phyloP scores from a whole-genome alignment of 2,797 vertebrate species.

The Catharus ustulatus region DNA sequence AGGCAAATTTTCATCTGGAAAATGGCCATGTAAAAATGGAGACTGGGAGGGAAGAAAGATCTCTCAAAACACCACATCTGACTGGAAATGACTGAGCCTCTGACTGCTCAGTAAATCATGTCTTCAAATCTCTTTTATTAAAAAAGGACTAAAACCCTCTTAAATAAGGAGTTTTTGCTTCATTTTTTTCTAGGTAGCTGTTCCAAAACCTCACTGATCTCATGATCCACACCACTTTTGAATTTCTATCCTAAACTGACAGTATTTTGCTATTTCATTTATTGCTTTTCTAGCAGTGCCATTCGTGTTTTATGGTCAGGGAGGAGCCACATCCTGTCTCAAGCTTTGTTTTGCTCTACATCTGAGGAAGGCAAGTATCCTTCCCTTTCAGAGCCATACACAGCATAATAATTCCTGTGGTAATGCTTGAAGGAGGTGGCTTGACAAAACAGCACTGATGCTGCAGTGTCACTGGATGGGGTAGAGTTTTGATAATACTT shows the following conservation, averaged over 20 bases:
- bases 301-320: not conserved
- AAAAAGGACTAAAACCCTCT: not conserved
- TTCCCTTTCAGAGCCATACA: not conserved
- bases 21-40: not conserved
- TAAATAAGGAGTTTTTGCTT: not conserved
- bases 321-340: not conserved
- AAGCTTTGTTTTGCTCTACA: not conserved
- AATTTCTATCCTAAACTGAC: not conserved
- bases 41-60: not conserved
- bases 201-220: not conserved
- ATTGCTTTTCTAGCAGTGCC: not conserved
- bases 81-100: not conserved
- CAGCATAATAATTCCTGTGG: accelerated
- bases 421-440: not conserved
- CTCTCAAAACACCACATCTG: not conserved
- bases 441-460: not conserved
- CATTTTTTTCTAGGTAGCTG: not conserved
- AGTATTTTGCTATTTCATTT: not conserved
- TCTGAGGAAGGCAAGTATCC: not conserved
- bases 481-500: not conserved
- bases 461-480: not conserved
- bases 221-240: not conserved
- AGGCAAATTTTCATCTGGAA: not conserved
- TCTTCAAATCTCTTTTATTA: not conserved
- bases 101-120: not conserved